Conservation (phyloP, 2,888 invertebrate genomes). For the Steinernema carpocapsae region DNA sequence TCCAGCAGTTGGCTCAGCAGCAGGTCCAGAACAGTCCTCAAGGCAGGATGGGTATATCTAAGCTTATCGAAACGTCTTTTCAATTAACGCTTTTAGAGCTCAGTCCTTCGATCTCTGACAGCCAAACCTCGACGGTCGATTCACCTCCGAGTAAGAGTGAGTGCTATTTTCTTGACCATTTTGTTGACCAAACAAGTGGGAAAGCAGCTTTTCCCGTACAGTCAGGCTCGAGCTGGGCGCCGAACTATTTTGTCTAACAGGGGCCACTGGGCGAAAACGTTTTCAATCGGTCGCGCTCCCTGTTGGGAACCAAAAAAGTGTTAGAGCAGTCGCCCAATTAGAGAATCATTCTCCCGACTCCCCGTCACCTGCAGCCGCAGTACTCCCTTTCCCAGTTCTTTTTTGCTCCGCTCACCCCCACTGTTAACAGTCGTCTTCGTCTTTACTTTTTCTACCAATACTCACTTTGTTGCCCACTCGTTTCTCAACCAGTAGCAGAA, state of each 20-base stretch:
- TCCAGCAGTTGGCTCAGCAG: constrained; percentile 17
- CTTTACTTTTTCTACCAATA: background rate
- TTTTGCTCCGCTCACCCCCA: constrained; percentile 1
- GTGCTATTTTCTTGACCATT: background rate
- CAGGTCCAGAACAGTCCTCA: constrained; percentile 12
- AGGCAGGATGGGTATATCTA: constrained; percentile 4
- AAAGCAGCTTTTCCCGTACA: background rate
- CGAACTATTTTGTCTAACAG: constrained; percentile 15
- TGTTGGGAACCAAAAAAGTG: background rate
- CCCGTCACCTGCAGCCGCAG: background rate
- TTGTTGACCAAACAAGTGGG: background rate
- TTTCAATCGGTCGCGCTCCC: background rate
- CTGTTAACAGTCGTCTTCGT: background rate
- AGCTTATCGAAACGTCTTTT: too few species aligned
- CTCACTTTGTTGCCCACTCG: background rate
- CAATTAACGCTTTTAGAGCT: constrained; percentile 1
- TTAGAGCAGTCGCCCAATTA: constrained; percentile 14
- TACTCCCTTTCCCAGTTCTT: background rate
- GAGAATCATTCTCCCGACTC: constrained; percentile 23
- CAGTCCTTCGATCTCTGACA: constrained; percentile 23
- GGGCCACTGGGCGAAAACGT: constrained; percentile 5
- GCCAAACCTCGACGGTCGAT: constrained; percentile 5
- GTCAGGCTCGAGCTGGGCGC: background rate
- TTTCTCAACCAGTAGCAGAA: background rate
- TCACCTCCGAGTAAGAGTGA: background rate